Conservation (phyloP, 2,113 vertebrate species). For the Oncorhynchus mykiss region DNA sequence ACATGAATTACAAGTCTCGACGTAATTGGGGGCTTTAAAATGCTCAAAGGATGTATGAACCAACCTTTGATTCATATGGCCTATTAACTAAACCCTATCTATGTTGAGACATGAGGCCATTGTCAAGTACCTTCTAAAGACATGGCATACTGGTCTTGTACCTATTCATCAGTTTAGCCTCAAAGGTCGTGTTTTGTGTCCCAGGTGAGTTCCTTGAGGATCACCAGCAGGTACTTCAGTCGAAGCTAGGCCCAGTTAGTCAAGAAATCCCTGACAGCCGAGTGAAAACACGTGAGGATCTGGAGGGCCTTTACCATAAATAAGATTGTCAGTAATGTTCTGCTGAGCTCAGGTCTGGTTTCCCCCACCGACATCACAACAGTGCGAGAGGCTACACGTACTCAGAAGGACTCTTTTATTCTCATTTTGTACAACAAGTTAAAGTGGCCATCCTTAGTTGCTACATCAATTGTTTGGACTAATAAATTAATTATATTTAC, state of each 20-base stretch:
- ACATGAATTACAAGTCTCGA: slow-evolving; percentile 83
- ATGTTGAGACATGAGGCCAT: no score
- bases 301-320: slow-evolving; percentile 76
- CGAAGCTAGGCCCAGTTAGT: slow-evolving; percentile 71
- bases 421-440: not conserved
- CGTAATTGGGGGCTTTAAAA: slow-evolving; percentile 70
- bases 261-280: slow-evolving; percentile 81
- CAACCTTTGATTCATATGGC: not conserved
- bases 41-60: not conserved
- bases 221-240: slow-evolving; percentile 73
- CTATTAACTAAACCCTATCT: no score
- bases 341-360: slow-evolving; percentile 77
- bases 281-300: slow-evolving; percentile 68
- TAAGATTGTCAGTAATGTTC: slow-evolving; percentile 77
- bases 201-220: slow-evolving; percentile 83
- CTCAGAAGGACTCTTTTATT: not conserved
- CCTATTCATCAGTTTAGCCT: not conserved
- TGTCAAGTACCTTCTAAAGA: no score
- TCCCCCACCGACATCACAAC: slow-evolving; percentile 39
- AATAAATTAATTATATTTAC: no score
- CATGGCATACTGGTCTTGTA: no score
- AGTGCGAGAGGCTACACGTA: slow-evolving; percentile 62
- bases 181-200: not conserved
- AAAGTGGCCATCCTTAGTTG: no score
- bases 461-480: no score